Evolutionary conservation across 2,888 invertebrate species (phyloP).

Genomic region (Cosmia trapezina): DNA sequence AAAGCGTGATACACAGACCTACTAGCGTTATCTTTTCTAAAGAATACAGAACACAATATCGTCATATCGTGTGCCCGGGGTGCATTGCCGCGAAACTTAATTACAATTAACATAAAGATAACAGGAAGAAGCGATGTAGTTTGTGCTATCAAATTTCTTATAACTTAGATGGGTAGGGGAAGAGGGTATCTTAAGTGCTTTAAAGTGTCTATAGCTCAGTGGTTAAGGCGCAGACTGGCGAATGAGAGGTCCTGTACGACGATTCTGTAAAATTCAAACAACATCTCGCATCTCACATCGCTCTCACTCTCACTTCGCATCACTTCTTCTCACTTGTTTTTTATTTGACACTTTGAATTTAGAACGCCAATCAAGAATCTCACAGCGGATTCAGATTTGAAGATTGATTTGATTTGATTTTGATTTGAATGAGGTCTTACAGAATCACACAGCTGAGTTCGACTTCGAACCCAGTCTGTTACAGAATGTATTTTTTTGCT

Average conservation of each 20-base stretch:
- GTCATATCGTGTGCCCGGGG: conserved; percentile 58
- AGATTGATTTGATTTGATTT: no score
- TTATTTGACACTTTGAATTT: no score
- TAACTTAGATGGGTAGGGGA: background rate
- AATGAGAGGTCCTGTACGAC: background rate
- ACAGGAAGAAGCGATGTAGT: conserved; percentile 47
- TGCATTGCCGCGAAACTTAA: conserved; percentile 60
- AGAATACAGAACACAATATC: conserved; percentile 39
- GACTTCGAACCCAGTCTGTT: no score
- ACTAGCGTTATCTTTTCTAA: conserved; percentile 45
- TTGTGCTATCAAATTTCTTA: conserved; percentile 55
- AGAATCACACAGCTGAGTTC: no score
- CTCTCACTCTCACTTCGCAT: no score
- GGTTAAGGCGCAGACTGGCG: accelerated
- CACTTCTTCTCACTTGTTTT: no score
- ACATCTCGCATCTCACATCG: no score
- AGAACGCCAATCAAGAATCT: no score
- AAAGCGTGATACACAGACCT: conserved; percentile 6
- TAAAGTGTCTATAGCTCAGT: background rate
- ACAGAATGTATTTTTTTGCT: no score
- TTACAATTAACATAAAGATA: conserved; percentile 63
- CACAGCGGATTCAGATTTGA: no score
- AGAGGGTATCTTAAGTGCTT: conserved; percentile 9
- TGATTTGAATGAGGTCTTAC: no score
- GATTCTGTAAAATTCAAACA: no score